Conservation (phyloP, 2,113 vertebrate species). For the Tachycineta bicolor region DNA sequence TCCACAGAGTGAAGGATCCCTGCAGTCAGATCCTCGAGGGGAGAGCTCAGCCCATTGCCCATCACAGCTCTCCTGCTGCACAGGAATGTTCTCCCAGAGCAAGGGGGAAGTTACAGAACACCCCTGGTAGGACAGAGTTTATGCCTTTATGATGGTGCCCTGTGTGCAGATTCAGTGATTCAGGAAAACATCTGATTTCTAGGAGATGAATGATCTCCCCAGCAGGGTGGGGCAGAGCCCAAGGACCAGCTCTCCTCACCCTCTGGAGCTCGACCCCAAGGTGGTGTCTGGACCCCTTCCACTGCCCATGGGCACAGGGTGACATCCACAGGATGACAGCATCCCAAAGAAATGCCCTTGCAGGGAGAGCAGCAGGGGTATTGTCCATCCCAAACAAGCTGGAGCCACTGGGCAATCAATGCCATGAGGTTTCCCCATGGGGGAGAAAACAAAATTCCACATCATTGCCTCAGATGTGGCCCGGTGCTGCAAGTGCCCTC, state of each 20-base stretch:
- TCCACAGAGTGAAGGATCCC: not conserved
- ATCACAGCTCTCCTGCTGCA: accelerated
- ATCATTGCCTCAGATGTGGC: accelerated
- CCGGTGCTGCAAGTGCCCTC: accelerated
- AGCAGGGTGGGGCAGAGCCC: not conserved
- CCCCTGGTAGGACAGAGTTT: not conserved
- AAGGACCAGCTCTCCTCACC: not conserved
- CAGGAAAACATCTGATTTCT: not conserved
- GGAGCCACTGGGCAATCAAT: accelerated
- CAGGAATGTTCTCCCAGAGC: not conserved
- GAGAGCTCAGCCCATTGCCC: not conserved
- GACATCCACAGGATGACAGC: not conserved
- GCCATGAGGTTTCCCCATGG: not conserved
- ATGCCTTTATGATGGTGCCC: accelerated
- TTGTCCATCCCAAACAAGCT: not conserved
- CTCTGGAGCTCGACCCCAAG: not conserved
- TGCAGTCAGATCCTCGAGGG: accelerated
- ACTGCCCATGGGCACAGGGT: accelerated
- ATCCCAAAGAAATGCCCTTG: not conserved
- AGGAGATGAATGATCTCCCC: not conserved
- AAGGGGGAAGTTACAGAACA: not conserved
- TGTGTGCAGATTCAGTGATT: not conserved
- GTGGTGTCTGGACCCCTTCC: not conserved
- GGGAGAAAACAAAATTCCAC: too few species aligned
- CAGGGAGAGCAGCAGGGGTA: not conserved